Conservation (phyloP, 2,888 invertebrate species). For the Mongoloraphidia duomilia region DNA sequence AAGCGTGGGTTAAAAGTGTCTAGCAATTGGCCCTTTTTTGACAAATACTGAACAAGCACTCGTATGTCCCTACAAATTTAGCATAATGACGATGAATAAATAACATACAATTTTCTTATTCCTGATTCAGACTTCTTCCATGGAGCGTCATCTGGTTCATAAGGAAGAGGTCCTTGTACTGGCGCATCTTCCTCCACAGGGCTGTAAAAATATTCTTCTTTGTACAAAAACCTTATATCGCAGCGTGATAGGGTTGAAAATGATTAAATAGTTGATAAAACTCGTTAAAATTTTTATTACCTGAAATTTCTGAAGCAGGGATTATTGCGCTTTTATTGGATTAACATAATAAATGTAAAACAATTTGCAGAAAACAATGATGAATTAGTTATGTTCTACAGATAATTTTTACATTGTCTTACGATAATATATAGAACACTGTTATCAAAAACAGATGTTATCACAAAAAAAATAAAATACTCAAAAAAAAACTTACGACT, state of each 20-base stretch:
- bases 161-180: conserved; percentile 92
- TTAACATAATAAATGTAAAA: too few relatives aligned
- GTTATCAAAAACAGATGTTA: not conserved
- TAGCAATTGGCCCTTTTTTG: too few relatives aligned
- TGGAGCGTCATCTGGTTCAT: conserved; percentile 94
- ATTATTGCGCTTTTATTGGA: too few relatives aligned
- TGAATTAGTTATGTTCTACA: too few relatives aligned
- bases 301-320: too few relatives aligned
- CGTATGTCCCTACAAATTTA: not conserved
- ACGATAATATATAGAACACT: too few relatives aligned
- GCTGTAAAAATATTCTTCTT: conserved; percentile 19
- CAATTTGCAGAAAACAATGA: too few relatives aligned
- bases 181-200: conserved; percentile 65
- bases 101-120: conserved; percentile 76
- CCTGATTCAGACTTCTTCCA: conserved; percentile 82
- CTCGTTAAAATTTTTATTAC: too few relatives aligned
- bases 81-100: conserved; percentile 1
- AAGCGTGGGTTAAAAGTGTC: too few relatives aligned
- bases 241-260: too few relatives aligned
- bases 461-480: not conserved
- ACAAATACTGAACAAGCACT: not conserved
- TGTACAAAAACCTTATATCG: not conserved
- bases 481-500: not conserved
- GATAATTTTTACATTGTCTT: too few relatives aligned
- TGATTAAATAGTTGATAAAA: too few relatives aligned